These are phyloP conservation scores for Zeuzera pyrina DNA, from an alignment of 2,888 invertebrate species.

Conservation along the genomic window DNA sequence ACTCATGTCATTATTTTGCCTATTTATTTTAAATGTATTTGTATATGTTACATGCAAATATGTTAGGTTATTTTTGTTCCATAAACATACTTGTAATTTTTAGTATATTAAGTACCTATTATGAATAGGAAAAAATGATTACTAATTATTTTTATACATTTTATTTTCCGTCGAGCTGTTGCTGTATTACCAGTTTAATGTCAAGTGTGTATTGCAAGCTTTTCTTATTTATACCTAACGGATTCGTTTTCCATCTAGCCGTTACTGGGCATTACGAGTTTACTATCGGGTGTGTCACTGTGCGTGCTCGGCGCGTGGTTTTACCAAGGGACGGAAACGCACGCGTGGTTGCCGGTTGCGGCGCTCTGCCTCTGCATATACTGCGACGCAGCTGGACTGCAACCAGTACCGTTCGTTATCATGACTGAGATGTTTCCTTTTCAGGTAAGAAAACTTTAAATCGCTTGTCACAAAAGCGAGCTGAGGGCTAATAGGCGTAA, in stretches of 20 bases:
- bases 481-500: too few relatives aligned
- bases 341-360: slow-evolving; percentile 46
- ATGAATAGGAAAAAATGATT: too few relatives aligned
- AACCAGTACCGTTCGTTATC: slow-evolving; percentile 60
- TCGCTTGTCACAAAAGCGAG: too few relatives aligned
- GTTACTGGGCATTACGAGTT: slow-evolving; percentile 46
- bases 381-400: slow-evolving; percentile 59
- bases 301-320: slow-evolving; percentile 53
- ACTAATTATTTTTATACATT: too few relatives aligned
- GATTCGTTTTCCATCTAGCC: slow-evolving; percentile 31
- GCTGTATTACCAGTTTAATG: neutral
- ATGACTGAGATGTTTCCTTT: slow-evolving; percentile 67
- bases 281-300: slow-evolving; percentile 51
- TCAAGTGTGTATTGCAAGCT: too few relatives aligned
- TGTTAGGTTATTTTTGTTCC: too few relatives aligned
- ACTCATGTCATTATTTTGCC: too few relatives aligned
- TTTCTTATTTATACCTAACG: neutral
- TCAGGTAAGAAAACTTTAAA: slow-evolving; percentile 46
- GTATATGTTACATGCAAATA: too few relatives aligned
- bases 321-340: slow-evolving; percentile 23
- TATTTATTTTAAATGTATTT: too few relatives aligned
- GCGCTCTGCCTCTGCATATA: slow-evolving; percentile 60
- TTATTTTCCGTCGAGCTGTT: neutral
- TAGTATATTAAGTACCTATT: too few relatives aligned
- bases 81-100: too few relatives aligned